Evolutionary conservation across 2,888 invertebrate genomes (phyloP), one percentile per base, ranked within the genome.

Genomic region (Polydesmus complanatus): DNA sequence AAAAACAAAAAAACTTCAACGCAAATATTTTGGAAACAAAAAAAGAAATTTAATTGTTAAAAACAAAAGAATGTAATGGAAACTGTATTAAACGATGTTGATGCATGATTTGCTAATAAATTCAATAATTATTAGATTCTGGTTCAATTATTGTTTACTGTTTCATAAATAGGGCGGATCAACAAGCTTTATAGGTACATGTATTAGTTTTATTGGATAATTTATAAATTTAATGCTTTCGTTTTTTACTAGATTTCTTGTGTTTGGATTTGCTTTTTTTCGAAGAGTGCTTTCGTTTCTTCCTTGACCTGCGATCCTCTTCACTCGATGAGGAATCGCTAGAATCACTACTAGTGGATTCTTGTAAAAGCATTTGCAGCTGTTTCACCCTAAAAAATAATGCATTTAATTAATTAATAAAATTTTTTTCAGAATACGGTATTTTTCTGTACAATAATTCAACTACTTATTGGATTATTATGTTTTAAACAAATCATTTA

Each of bases 381-480:
- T 63, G 63, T 21, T 58, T 27, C n/a, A 63, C 55, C 49, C 63
- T 63, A 25, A 23, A 60, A n/a, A n/a, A n/a, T n/a, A n/a, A n/a
- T n/a, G n/a, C n/a, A n/a, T n/a, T n/a, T n/a, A n/a, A n/a, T n/a
- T n/a, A n/a, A n/a, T n/a, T n/a, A n/a, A n/a, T n/a, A n/a, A n/a
- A n/a, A n/a, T n/a, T n/a, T n/a, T n/a, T n/a, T n/a, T n/a, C n/a
- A n/a, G n/a, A n/a, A n/a, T n/a, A n/a, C n/a, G n/a, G n/a, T n/a
- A n/a, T n/a, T n/a, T n/a, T n/a, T n/a, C n/a, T n/a, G n/a, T n/a
- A n/a, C n/a, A n/a, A n/a, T n/a, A n/a, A n/a, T n/a, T n/a, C n/a
- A n/a, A n/a, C n/a, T n/a, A n/a, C n/a, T n/a, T n/a, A n/a, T n/a
- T n/a, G n/a, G n/a, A n/a, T n/a, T n/a, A n/a, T n/a, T n/a, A n/a